Conservation (phyloP, 2,888 invertebrate genomes). For the Amblyteles armatorius region DNA sequence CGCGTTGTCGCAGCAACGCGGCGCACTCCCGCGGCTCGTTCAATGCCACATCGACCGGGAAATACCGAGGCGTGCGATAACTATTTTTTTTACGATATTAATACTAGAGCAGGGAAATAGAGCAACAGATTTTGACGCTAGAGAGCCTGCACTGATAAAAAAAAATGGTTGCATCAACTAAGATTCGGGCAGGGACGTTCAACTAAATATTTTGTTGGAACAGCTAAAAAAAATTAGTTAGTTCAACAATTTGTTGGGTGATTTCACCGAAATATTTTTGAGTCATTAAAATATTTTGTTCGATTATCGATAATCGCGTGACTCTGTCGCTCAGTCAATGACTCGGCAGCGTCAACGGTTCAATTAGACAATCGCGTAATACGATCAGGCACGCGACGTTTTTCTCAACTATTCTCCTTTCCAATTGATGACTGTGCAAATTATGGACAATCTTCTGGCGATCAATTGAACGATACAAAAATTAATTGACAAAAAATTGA, state of each 20-base stretch:
- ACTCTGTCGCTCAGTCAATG: neutral
- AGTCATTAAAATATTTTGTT: no score
- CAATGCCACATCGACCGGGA: slow-evolving; percentile 33
- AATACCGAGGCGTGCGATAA: slow-evolving; percentile 29
- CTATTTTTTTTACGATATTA: slow-evolving; percentile 5
- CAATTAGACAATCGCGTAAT: slow-evolving; percentile 9
- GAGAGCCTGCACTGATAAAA: neutral
- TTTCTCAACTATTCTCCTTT: neutral
- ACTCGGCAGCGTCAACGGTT: slow-evolving; percentile 5
- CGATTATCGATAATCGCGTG: neutral
- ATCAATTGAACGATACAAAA: neutral
- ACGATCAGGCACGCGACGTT: neutral
- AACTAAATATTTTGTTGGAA: no score
- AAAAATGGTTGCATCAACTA: no score
- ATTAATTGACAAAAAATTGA: no score
- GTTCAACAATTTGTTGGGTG: no score
- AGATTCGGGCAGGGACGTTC: no score
- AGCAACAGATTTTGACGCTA: neutral
- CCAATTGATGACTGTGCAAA: neutral
- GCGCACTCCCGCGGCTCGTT: slow-evolving; percentile 13
- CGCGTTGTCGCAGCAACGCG: slow-evolving; percentile 13
- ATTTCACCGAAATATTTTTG: no score
- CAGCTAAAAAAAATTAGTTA: no score
- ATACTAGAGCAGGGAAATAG: slow-evolving; percentile 13
- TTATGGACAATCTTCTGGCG: neutral